Conservation (phyloP, 2,113 vertebrate genomes). For the Danio rerio region GRCz12tu NC_133198.1:41278001-41278500, state of each 20-base stretch:
- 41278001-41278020: slow-evolving; percentile 8
- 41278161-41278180: neutral
- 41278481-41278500: neutral
- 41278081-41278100: neutral
- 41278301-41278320: neutral
- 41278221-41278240: neutral
- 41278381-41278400: neutral
- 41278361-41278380: neutral
- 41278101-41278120: neutral
- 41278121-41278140: neutral
- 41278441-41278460: neutral
- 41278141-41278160: neutral
- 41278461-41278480: neutral
- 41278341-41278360: neutral
- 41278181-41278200: neutral
- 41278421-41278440: neutral
- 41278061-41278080: slow-evolving; percentile 1
- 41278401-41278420: neutral
- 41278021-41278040: slow-evolving; percentile 9
- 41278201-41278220: neutral
- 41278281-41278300: neutral
- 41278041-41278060: neutral
- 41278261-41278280: neutral
- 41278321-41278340: neutral
- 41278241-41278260: neutral